Evolutionary conservation across 2,113 vertebrate species (phyloP).

Genomic region (Cheirogaleus medius): DNA sequence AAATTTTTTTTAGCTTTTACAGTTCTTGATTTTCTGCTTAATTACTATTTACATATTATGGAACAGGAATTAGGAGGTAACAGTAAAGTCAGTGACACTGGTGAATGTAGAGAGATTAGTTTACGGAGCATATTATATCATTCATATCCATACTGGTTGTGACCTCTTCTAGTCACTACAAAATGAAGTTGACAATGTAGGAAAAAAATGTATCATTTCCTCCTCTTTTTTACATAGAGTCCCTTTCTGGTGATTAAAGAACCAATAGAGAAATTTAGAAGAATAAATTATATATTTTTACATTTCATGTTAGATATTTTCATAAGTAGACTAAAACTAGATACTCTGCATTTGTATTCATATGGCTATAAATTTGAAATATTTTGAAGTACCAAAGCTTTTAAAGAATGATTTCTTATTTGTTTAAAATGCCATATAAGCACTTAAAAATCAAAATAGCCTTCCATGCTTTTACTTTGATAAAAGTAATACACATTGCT

Average conservation of each 20-base stretch:
- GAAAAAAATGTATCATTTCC: neutral
- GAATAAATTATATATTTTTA: neutral
- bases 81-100: neutral
- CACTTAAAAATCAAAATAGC: neutral
- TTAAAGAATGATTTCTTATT: conserved; percentile 9
- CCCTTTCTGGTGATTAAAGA: conserved; percentile 4
- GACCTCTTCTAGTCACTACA: neutral
- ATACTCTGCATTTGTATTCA: neutral
- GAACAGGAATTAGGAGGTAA: conserved; percentile 15
- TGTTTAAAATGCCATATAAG: conserved; percentile 28
- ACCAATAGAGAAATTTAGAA: neutral
- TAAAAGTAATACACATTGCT: neutral
- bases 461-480: conserved; percentile 1
- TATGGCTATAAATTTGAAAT: conserved; percentile 11
- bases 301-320: neutral
- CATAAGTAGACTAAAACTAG: neutral
- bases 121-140: neutral
- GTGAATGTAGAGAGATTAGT: neutral
- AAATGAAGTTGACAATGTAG: neutral
- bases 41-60: conserved; percentile 7
- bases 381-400: conserved; percentile 20
- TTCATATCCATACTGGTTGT: neutral
- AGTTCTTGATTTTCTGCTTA: conserved; percentile 13
- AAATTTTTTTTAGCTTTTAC: neutral
- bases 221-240: neutral